phyloP scores from a whole-genome alignment of 2,113 vertebrate genomes.

The Phylloscopus whistleri region DNA sequence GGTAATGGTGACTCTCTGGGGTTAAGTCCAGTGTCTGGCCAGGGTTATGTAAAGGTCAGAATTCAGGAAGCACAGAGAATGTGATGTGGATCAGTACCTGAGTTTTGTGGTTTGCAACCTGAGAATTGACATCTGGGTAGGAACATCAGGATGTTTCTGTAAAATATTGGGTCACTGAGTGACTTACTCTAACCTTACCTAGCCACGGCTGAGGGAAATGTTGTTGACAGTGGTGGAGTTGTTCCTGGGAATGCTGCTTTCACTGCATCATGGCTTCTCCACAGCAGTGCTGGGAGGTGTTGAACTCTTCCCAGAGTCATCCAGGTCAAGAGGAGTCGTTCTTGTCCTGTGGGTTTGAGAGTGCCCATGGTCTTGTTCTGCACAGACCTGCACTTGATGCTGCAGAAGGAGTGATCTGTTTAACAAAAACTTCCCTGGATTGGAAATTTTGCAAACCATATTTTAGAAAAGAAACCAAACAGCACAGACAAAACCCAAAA shows the following conservation, averaged over 20 bases:
- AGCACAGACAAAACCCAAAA: background rate
- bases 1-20: background rate
- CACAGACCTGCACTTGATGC: background rate
- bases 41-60: background rate
- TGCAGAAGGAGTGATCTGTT: background rate
- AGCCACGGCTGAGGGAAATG: background rate
- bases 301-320: background rate
- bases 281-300: background rate
- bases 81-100: background rate
- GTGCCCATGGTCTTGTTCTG: background rate
- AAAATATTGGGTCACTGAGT: background rate
- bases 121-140: background rate
- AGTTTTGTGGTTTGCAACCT: background rate
- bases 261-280: background rate
- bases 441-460: background rate
- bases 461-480: background rate
- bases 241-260: background rate
- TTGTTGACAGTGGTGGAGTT: background rate
- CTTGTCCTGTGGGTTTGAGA: background rate
- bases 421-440: fast-evolving
- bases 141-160: background rate
- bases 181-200: background rate
- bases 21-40: background rate
- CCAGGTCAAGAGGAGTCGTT: fast-evolving
- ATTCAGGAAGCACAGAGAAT: background rate